A percentile compares a stretch with the other conserved stretches of the same genome.
These are phyloP conservation scores for Mallateleia sp. DNA, from an alignment of 2,888 invertebrate genomes.

Conservation along the genomic window DNA sequence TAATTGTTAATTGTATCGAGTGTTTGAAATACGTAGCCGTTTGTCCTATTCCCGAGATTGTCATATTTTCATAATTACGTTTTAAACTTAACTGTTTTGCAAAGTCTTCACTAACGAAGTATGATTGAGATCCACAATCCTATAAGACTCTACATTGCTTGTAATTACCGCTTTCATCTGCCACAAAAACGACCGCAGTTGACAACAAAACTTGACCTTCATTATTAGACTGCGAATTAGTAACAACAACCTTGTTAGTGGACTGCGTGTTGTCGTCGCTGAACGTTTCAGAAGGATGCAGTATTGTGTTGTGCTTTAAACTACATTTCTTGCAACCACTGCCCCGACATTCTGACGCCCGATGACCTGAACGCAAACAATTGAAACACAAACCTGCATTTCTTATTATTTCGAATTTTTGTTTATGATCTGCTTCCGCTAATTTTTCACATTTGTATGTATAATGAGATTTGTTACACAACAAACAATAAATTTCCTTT, in stretches of 20 bases:
- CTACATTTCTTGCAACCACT: conserved; percentile 5
- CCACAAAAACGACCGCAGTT: conserved; percentile 40
- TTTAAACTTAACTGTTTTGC: conserved; percentile 7
- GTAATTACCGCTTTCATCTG: conserved; percentile 24
- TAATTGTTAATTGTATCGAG: conserved; percentile 42
- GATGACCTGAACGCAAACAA: conserved; percentile 7
- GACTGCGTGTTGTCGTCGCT: neutral
- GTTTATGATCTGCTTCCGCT: neutral
- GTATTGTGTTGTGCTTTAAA: neutral
- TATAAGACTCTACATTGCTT: conserved; percentile 31
- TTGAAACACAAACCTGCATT: conserved; percentile 7
- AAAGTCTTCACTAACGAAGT: conserved; percentile 40
- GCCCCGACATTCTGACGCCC: neutral
- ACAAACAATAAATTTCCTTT: neutral
- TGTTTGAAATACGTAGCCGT: conserved; percentile 30
- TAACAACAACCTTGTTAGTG: neutral
- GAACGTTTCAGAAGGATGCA: neutral
- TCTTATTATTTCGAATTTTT: neutral
- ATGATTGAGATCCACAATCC: conserved; percentile 46
- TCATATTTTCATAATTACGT: neutral
- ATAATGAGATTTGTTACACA: neutral
- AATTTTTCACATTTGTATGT: neutral
- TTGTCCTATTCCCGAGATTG: conserved; percentile 26
- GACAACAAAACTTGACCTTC: conserved; percentile 31
- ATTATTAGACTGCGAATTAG: neutral